A percentile compares a stretch with the other conserved stretches of the same genome.
Conservation (phyloP, 1,140 invertebrate species). For the Drosophila guanche region DNA sequence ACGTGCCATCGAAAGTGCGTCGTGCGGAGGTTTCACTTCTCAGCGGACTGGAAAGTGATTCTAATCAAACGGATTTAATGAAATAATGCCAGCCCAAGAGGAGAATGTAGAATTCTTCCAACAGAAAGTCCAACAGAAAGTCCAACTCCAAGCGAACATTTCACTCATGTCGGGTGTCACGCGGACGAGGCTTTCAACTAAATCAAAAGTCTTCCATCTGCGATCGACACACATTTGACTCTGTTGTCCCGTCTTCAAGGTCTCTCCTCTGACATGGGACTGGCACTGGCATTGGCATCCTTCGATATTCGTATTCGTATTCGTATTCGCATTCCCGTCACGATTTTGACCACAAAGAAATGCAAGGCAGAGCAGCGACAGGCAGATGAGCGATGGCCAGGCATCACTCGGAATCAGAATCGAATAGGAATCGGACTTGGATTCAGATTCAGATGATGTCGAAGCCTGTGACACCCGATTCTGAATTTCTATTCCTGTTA, state of each 20-base stretch:
- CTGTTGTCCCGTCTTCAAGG: constrained; percentile 41
- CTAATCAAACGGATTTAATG: constrained; percentile 71
- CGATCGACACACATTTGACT: constrained; percentile 56
- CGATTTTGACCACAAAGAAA: constrained; percentile 60
- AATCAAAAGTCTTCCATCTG: constrained; percentile 49
- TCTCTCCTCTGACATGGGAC: constrained; percentile 20
- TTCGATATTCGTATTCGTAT: constrained; percentile 34
- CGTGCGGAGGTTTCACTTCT: constrained; percentile 59
- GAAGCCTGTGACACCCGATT: constrained; percentile 41
- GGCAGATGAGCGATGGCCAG: constrained; percentile 56
- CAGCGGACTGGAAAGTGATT: constrained; percentile 71
- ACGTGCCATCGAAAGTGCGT: constrained; percentile 78
- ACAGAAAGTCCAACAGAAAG: neutral
- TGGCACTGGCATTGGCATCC: constrained; percentile 45
- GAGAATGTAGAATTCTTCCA: constrained; percentile 54
- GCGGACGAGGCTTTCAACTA: constrained; percentile 49
- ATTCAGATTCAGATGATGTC: constrained; percentile 16
- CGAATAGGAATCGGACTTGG: constrained; percentile 8
- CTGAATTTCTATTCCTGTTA: constrained; percentile 32
- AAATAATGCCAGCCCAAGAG: constrained; percentile 62
- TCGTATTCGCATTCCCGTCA: constrained; percentile 55
- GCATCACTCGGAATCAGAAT: constrained; percentile 48
- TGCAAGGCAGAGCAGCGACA: constrained; percentile 19
- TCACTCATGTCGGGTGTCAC: constrained; percentile 66
- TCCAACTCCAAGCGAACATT: constrained; percentile 27